phyloP scores from a whole-genome alignment of 2,113 vertebrate genomes.

The Noctilio leporinus region DNA sequence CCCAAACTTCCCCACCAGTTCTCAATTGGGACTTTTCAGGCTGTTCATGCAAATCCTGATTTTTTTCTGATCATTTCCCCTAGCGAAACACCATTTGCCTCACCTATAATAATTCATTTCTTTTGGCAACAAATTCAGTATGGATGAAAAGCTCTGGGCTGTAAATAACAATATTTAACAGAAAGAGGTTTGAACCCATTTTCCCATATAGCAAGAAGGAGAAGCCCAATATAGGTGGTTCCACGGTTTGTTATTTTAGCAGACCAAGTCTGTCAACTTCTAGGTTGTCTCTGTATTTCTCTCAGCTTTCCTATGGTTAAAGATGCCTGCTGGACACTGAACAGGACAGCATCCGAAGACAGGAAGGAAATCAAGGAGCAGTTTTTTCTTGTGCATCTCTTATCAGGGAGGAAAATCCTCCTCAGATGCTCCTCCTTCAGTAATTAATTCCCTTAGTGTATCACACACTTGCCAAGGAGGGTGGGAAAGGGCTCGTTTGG shows the following conservation, averaged over 20 bases:
- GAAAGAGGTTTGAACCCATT: not conserved
- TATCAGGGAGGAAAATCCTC: not conserved
- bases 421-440: not conserved
- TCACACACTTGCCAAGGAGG: not conserved
- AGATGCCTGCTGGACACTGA: not conserved
- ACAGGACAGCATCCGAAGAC: not conserved
- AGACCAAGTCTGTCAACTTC: not conserved
- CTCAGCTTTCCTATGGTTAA: not conserved
- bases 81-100: not conserved
- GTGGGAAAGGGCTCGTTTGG: not conserved
- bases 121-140: not conserved
- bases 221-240: not conserved
- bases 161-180: not conserved
- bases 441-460: not conserved
- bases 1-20: not conserved
- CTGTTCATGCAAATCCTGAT: not conserved
- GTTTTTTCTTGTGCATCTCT: not conserved
- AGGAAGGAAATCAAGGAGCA: not conserved
- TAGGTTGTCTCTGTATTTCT: not conserved
- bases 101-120: not conserved
- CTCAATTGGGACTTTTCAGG: not conserved
- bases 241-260: not conserved
- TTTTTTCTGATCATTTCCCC: not conserved
- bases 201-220: not conserved
- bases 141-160: not conserved